These are phyloP conservation scores for Venustoraphidia nigricollis DNA, from an alignment of 2,888 invertebrate species.

Conservation along the genomic window DNA sequence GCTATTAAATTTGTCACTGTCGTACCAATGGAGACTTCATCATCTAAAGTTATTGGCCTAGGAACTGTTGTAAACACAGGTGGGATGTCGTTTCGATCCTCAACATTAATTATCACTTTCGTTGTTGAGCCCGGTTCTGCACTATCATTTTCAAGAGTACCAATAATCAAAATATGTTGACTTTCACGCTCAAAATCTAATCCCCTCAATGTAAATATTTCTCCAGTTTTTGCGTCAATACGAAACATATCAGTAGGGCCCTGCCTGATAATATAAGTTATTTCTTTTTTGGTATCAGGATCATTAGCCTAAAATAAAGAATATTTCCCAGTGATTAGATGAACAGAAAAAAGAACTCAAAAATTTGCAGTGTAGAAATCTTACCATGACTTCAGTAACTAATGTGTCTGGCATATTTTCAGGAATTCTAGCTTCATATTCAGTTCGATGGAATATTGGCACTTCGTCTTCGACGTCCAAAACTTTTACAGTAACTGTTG, in stretches of 20 bases:
- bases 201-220: constrained; percentile 57
- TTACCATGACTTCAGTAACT: constrained; percentile 62
- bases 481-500: constrained; percentile 68
- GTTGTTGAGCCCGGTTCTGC: constrained; percentile 55
- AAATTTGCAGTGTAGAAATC: constrained; percentile 7
- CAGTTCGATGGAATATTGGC: constrained; percentile 56
- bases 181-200: constrained; percentile 65
- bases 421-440: constrained; percentile 66
- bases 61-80: constrained; percentile 75
- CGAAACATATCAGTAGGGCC: constrained; percentile 70
- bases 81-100: constrained; percentile 78
- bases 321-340: too few relatives aligned
- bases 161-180: constrained; percentile 59
- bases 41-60: constrained; percentile 69
- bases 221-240: constrained; percentile 66
- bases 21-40: constrained; percentile 68
- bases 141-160: constrained; percentile 68
- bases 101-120: constrained; percentile 54
- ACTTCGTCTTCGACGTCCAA: constrained; percentile 70
- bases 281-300: constrained; percentile 63
- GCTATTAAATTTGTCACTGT: constrained; percentile 65
- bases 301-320: constrained; percentile 31
- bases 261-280: constrained; percentile 70
- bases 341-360: not conserved
- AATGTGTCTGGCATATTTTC: constrained; percentile 69